Base-by-base conservation (phyloP, 1,140 invertebrate species). In the Drosophila lacteicornis region DNA sequence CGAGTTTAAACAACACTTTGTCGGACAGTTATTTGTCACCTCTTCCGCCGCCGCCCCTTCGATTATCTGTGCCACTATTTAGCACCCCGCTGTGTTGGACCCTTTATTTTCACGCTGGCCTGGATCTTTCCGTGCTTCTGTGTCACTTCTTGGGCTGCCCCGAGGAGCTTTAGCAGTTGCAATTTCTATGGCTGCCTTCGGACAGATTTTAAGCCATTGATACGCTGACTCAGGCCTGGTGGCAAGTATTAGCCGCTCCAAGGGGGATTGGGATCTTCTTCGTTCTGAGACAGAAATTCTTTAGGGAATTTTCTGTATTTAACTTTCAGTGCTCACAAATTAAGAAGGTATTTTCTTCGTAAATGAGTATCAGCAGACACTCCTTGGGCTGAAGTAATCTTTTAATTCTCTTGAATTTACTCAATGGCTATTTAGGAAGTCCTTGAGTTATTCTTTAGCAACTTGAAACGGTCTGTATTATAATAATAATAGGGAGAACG, bases 61-160 rank as follows among this genome's bases (percentile, higher is more conserved):
- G 22, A 30, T 45, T 56, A 12, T 47, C 12, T 45, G n/a, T n/a
- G 46, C 7, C 45, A 27, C 33, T 43, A 33, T 75, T 51, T 50
- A 22, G 60, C 74, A 25, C 42, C 36, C 62, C 6, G 25, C 55
- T 46, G 47, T 15, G 43, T 33, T 61, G 40, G 19, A 40, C 50
- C 47, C 47, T 43, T 47, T 45, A 11, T 68, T 27, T 67, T 75
- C 56, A 27, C 76, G 65, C 60, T 82, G 83, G 50, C 84, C 83
- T 80, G 84, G 45, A 83, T 86, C 68, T 88, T 66, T 66, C 62
- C 60, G 19, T 60, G 63, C 75, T 85, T 84, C 80, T 61, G 81
- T 80, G 75, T 82, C 73, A 81, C 46, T 82, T 78, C 78, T 78
- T 74, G 50, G 79, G 62, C 67, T 85, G 71, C 61, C 60, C 50